Conservation (phyloP, 2,888 invertebrate genomes). For the Eupithecia exiguata region DNA sequence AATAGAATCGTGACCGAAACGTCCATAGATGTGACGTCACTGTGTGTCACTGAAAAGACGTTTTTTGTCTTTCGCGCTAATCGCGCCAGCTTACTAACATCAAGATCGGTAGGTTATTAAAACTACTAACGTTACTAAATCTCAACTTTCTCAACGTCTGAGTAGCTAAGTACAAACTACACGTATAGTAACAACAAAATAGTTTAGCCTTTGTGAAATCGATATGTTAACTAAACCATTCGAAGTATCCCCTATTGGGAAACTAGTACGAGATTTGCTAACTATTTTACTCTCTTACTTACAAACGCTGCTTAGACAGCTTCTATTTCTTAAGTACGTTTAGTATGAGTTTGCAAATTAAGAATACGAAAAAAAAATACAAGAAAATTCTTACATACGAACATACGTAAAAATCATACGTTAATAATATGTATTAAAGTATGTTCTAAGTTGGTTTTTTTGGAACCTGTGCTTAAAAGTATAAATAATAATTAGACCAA, state of each 20-base stretch:
- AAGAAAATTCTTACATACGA: no score
- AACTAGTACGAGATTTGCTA: neutral
- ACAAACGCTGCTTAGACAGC: neutral
- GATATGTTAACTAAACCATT: slow-evolving; percentile 6
- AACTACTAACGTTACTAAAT: neutral
- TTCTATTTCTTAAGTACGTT: neutral
- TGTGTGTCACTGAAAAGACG: no score
- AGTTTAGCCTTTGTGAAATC: slow-evolving; percentile 9
- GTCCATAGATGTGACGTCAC: no score
- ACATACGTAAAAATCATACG: no score
- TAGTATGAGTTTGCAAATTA: neutral
- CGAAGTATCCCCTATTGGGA: slow-evolving; percentile 13
- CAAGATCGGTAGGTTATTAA: no score
- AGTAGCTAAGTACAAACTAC: neutral
- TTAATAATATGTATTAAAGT: no score
- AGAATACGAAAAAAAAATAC: neutral
- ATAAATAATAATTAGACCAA: neutral
- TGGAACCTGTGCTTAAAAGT: neutral
- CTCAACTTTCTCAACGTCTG: neutral
- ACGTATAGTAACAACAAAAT: neutral
- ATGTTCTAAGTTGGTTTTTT: neutral
- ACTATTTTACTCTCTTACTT: slow-evolving; percentile 1
- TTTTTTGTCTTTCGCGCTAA: no score
- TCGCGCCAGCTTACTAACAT: no score
- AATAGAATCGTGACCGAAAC: no score